These are phyloP conservation scores for Pteropus rufus DNA, from an alignment of 2,797 vertebrate species.

Conservation along the genomic window DNA sequence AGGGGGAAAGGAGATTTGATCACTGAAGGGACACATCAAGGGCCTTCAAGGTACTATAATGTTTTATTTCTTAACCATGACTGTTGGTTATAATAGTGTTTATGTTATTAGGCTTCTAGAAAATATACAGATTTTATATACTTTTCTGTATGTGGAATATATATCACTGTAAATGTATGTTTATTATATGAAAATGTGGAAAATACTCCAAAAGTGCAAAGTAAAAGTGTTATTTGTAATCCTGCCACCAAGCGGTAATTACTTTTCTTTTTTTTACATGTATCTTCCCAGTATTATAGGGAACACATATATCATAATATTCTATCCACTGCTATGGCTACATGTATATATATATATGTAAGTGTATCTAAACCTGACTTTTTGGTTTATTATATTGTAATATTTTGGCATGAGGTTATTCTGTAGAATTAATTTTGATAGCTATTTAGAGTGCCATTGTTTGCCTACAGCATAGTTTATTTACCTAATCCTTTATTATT, in stretches of 20 bases:
- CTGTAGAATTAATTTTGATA: conserved; percentile 31
- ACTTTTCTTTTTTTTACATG: neutral
- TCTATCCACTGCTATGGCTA: neutral
- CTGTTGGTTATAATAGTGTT: neutral
- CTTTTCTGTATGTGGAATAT: neutral
- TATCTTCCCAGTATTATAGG: neutral
- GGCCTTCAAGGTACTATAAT: neutral
- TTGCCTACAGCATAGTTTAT: neutral
- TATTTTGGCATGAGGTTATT: conserved; percentile 13
- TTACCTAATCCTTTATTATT: neutral
- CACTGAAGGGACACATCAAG: neutral
- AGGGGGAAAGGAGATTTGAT: neutral
- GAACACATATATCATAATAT: neutral
- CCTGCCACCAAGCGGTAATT: neutral
- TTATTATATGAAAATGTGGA: neutral
- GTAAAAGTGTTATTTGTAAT: neutral
- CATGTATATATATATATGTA: neutral
- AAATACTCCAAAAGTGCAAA: neutral
- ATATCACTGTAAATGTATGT: neutral
- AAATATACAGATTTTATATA: neutral
- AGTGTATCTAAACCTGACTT: neutral
- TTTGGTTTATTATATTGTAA: neutral
- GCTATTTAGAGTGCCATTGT: neutral
- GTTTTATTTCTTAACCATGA: neutral
- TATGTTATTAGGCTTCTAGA: neutral